These are phyloP conservation scores for Pachypanchax playfairii DNA, from an alignment of 2,113 vertebrate genomes.

Conservation along the genomic window DNA sequence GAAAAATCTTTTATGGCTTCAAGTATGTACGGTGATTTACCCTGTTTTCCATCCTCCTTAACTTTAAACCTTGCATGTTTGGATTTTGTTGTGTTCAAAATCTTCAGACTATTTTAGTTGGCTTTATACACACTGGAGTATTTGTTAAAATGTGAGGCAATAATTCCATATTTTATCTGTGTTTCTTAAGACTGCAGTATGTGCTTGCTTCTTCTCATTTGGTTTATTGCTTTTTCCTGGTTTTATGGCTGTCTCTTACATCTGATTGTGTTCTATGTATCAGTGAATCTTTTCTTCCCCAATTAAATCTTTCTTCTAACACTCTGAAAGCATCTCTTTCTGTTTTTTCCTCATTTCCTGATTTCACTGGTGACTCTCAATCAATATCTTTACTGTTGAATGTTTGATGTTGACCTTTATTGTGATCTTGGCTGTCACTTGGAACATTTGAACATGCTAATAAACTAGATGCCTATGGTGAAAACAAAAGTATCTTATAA, in stretches of 20 bases:
- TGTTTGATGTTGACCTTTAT: slow-evolving; percentile 26
- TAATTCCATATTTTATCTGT: slow-evolving; percentile 40
- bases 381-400: slow-evolving; percentile 6
- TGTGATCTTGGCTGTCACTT: slow-evolving; percentile 18
- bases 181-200: slow-evolving; percentile 33
- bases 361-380: slow-evolving; percentile 30
- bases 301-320: slow-evolving; percentile 72
- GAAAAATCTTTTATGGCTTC: slow-evolving; percentile 63
- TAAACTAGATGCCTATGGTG: neutral
- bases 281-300: slow-evolving; percentile 46
- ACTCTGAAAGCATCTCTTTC: slow-evolving; percentile 46
- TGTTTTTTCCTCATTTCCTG: slow-evolving; percentile 56
- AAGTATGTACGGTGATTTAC: slow-evolving; percentile 55
- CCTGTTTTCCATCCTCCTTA: slow-evolving; percentile 52
- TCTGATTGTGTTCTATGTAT: slow-evolving; percentile 36
- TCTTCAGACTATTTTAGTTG: slow-evolving; percentile 47
- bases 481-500: slow-evolving; percentile 21
- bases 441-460: slow-evolving; percentile 12
- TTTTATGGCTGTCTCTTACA: slow-evolving; percentile 27
- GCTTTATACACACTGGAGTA: slow-evolving; percentile 22
- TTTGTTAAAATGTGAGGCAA: slow-evolving; percentile 36
- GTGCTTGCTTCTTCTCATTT: slow-evolving; percentile 40
- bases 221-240: slow-evolving; percentile 36
- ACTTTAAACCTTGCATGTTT: slow-evolving; percentile 30
- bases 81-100: slow-evolving; percentile 44